Evolutionary conservation across 2,113 vertebrate genomes (phyloP).

Genomic region (Naja naja): DNA sequence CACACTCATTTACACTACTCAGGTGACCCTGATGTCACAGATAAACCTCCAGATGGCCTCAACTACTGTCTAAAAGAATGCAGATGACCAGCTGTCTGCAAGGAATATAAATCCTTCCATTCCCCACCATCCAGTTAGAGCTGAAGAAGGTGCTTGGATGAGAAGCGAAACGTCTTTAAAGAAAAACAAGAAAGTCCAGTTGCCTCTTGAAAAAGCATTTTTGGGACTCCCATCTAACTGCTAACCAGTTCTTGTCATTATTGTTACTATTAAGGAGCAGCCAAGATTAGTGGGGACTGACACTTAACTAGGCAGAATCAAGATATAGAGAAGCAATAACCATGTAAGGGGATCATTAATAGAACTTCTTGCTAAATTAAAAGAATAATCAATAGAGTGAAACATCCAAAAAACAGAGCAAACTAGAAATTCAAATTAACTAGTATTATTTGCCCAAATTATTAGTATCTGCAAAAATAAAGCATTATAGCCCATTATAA

Average conservation of each 20-base stretch:
- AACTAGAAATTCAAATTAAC: not conserved
- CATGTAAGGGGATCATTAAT: not conserved
- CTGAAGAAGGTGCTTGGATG: no score
- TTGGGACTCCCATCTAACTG: not conserved
- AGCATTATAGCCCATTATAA: constrained; percentile 32
- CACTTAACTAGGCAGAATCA: not conserved
- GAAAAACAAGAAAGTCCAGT: no score
- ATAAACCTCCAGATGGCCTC: no score
- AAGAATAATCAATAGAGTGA: not conserved
- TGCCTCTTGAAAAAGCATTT: no score
- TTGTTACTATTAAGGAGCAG: not conserved
- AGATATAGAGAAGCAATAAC: not conserved
- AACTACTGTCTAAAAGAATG: no score
- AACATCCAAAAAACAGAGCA: not conserved
- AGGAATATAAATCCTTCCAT: no score
- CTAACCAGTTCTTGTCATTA: not conserved
- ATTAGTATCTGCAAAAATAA: constrained; percentile 37
- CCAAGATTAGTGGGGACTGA: not conserved
- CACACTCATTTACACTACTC: no score
- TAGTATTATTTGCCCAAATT: not conserved
- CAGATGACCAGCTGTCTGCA: no score
- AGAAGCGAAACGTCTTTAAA: no score
- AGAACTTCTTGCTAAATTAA: not conserved
- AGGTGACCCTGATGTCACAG: no score
- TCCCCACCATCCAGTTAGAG: no score